Evolutionary conservation across 2,797 vertebrate species (phyloP), one percentile per base, ranked within the genome.

Genomic region (Pelodytes ibericus): DNA sequence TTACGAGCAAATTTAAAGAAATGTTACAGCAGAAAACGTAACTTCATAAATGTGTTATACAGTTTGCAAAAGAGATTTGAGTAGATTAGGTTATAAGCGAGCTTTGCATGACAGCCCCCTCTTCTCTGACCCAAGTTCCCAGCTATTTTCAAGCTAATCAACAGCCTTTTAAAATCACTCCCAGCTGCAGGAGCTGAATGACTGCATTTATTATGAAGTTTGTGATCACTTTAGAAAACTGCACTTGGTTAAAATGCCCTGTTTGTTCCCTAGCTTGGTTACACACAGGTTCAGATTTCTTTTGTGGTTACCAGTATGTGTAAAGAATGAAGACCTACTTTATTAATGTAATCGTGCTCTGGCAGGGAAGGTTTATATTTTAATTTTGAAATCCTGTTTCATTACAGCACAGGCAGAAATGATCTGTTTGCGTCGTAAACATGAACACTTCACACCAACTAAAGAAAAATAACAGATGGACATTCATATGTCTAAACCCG

Each of bases 231-330:
- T 13, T 39, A 18, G 62, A 44, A 62, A 25, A 44, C 11, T 36
- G 5, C 7, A 13, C 31, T 10, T 6, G 3, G 29, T 22, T 49
- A 18, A 49, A 49, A 49, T 49, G 16, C 11, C 13, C 16, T 15
- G 44, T 49, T 49, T 49, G 4, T 49, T 49, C 44, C 44, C 16
- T 49, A 36, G 44, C 4, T 4, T 64, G 33, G 60, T 13, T 18
- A 31, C 60, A 63, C 60, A 36, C 8, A 29, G 60, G 30, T 25
- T 63, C 15, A 26, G 22, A 44, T 64, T 60, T 60, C 56, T 27
- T 16, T 31, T 18, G 2, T 20, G 7, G 29, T 60, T 31, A 30
- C 29, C 3, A 6, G 4, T 3, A 5, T 30, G 26, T 31, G 18
- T 15, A 31, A 60, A 24, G n/a, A 60, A 18, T 30, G 25, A 58